phyloP scores from a whole-genome alignment of 2,888 invertebrate genomes.

The Scaptomyza tumidula region DNA sequence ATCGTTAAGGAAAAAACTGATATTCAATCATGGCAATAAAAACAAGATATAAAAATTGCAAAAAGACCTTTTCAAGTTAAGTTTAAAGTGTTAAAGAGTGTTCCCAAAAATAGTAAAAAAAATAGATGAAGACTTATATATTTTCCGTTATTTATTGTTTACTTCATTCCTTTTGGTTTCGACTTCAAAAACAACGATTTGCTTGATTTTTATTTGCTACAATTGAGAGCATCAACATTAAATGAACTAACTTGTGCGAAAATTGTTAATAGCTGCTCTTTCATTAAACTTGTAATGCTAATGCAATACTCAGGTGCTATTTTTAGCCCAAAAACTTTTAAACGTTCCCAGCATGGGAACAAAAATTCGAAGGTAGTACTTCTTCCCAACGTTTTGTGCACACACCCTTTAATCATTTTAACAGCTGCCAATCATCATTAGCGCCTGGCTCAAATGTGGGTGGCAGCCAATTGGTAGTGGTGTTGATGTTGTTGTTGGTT shows the following conservation, averaged over 20 bases:
- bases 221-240: neutral
- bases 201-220: neutral
- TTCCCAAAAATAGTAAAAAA: no score
- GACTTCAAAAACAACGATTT: neutral
- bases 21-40: no score
- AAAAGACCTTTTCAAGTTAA: no score
- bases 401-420: constrained; percentile 73
- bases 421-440: constrained; percentile 81
- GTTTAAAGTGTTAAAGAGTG: no score
- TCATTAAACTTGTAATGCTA: constrained; percentile 42
- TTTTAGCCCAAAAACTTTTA: constrained; percentile 47
- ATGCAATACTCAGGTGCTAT: constrained; percentile 19
- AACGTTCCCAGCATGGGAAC: constrained; percentile 6
- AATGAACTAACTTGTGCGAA: neutral
- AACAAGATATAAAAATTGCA: no score
- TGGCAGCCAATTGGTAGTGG: constrained; percentile 15
- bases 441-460: constrained; percentile 37
- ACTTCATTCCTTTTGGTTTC: neutral
- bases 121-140: no score
- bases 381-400: constrained; percentile 32
- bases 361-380: neutral
- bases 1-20: no score
- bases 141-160: no score
- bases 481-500: constrained; percentile 3
- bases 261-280: constrained; percentile 22